Conservation (phyloP, 2,888 invertebrate species). For the Metacarcinus magister region DNA sequence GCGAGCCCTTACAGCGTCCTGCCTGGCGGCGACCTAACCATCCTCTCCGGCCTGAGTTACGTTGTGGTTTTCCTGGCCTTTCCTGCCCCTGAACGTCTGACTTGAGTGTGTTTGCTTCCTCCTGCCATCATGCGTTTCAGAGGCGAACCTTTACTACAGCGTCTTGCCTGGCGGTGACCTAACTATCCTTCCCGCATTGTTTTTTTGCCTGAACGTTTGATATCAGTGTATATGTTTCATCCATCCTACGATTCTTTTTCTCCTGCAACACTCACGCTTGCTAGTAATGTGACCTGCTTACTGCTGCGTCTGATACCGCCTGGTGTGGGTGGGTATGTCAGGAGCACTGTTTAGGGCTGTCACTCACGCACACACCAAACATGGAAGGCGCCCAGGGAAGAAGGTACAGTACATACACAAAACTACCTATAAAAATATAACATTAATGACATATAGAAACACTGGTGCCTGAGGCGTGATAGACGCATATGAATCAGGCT, state of each 20-base stretch:
- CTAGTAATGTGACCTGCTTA: background rate
- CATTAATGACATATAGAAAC: constrained; percentile 18
- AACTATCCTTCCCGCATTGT: background rate
- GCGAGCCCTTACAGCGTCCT: background rate
- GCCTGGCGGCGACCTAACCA: constrained; percentile 28
- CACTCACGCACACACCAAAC: background rate
- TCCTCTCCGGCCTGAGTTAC: background rate
- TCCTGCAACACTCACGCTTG: background rate
- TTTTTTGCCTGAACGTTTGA: background rate
- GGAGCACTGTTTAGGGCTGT: constrained; percentile 6
- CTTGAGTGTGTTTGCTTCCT: background rate
- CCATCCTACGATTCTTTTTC: background rate
- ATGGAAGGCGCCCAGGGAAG: background rate
- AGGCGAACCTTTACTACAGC: background rate
- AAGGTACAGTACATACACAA: background rate
- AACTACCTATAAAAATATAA: background rate
- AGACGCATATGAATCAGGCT: background rate
- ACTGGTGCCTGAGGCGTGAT: background rate
- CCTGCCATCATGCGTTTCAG: background rate
- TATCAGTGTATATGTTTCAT: background rate
- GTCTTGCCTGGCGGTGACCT: background rate
- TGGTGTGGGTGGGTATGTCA: background rate
- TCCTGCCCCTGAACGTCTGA: background rate
- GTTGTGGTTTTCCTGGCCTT: background rate
- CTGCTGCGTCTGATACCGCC: background rate